Percentiles rank a stretch among this genome's conserved stretches.
Conservation (phyloP, 1,140 invertebrate genomes). For the Pollicipes pollicipes region DNA sequence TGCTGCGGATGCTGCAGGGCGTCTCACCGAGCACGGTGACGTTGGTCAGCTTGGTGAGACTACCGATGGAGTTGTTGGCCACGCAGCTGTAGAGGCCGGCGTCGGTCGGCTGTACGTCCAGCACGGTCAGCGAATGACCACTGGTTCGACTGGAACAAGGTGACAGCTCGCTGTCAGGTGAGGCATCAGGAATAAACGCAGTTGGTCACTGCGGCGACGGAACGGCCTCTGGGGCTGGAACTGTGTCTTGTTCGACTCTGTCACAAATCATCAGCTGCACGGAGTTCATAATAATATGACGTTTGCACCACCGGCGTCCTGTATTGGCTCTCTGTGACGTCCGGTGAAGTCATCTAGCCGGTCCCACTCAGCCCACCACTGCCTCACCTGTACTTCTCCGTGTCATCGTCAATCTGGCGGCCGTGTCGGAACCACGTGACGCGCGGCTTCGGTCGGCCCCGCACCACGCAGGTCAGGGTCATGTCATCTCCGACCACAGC, state of each 20-base stretch:
- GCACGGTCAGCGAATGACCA: background rate
- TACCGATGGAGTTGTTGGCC: slow-evolving; percentile 49
- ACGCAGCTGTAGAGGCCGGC: slow-evolving; percentile 24
- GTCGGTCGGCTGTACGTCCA: slow-evolving; percentile 11
- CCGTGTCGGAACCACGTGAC: slow-evolving; percentile 27
- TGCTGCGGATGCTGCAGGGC: no score
- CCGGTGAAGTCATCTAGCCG: no score
- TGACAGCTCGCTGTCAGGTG: no score
- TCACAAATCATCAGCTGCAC: no score
- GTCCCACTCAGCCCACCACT: no score
- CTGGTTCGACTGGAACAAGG: background rate
- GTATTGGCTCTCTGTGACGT: no score
- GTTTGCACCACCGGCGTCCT: no score
- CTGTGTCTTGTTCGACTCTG: no score
- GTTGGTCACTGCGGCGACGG: no score
- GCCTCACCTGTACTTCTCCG: slow-evolving; percentile 12
- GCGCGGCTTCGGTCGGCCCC: slow-evolving; percentile 31
- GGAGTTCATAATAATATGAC: no score
- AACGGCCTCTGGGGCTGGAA: no score
- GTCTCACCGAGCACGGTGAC: slow-evolving; percentile 43
- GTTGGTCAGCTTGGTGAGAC: slow-evolving; percentile 49
- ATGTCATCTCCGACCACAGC: slow-evolving; percentile 16
- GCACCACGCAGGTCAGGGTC: slow-evolving; percentile 27
- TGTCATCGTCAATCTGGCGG: slow-evolving; percentile 18
- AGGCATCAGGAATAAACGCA: no score